Conservation (phyloP, 2,797 vertebrate genomes). For the Chelmon rostratus region DNA sequence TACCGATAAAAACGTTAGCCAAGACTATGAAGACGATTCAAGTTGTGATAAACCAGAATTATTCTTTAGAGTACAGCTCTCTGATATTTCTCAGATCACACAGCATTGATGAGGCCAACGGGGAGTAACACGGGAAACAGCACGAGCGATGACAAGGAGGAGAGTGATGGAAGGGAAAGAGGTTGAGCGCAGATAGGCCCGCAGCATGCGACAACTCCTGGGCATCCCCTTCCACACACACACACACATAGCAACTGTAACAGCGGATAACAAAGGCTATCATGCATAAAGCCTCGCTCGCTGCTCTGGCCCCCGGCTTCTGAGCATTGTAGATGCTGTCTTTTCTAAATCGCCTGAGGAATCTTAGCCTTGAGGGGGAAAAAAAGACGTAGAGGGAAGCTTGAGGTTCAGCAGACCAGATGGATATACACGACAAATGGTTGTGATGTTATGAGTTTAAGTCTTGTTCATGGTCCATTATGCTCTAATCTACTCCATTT, state of each 20-base stretch:
- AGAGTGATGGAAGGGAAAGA: slow-evolving; percentile 34
- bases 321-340: slow-evolving; percentile 36
- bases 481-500: slow-evolving; percentile 35
- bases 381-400: slow-evolving; percentile 29
- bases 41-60: slow-evolving; percentile 8
- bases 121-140: slow-evolving; percentile 22
- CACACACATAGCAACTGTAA: slow-evolving; percentile 11
- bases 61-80: background rate
- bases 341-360: slow-evolving; percentile 56
- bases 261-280: slow-evolving; percentile 54
- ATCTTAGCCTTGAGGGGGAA: slow-evolving; percentile 33
- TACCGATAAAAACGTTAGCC: background rate
- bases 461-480: slow-evolving; percentile 47
- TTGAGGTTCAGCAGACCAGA: slow-evolving; percentile 34
- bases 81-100: slow-evolving; percentile 4
- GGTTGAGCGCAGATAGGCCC: slow-evolving; percentile 38
- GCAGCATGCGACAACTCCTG: slow-evolving; percentile 47
- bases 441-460: slow-evolving; percentile 44
- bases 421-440: slow-evolving; percentile 22
- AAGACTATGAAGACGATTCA: background rate
- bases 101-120: slow-evolving; percentile 5
- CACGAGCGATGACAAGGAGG: slow-evolving; percentile 8
- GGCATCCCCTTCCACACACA: slow-evolving; percentile 11
- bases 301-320: slow-evolving; percentile 27
- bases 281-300: slow-evolving; percentile 50